Conservation (phyloP, 2,113 vertebrate genomes). For the Calyptomena viridis region DNA sequence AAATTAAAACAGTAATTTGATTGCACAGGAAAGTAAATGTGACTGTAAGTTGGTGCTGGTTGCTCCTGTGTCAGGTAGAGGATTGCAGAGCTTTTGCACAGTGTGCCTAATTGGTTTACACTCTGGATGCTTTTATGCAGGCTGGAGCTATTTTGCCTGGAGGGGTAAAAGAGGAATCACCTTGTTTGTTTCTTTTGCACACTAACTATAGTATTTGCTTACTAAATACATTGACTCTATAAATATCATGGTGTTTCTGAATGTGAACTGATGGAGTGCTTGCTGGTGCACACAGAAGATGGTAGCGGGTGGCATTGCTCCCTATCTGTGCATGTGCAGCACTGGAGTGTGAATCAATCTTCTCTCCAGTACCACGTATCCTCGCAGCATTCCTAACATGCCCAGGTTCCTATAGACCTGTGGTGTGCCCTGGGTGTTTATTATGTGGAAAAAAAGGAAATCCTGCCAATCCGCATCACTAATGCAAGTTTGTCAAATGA, state of each 20-base stretch:
- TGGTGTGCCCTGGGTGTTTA: constrained; percentile 30
- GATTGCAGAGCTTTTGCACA: background rate
- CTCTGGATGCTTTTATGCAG: background rate
- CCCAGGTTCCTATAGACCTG: constrained; percentile 31
- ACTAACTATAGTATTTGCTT: background rate
- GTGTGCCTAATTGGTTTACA: background rate
- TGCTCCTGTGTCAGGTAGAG: background rate
- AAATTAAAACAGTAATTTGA: background rate
- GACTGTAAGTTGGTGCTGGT: background rate
- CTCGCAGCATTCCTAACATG: background rate
- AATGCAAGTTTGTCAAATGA: constrained; percentile 63
- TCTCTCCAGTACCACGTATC: background rate
- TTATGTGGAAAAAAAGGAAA: constrained; percentile 57
- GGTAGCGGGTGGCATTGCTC: background rate
- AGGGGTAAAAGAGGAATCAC: constrained; percentile 10
- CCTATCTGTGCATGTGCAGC: background rate
- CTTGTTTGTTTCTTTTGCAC: constrained; percentile 6
- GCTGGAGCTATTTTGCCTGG: constrained; percentile 13
- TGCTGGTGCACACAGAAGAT: background rate
- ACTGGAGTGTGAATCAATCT: background rate
- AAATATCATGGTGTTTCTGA: background rate
- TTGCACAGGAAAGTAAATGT: background rate
- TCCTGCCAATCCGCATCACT: constrained; percentile 61
- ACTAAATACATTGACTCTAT: background rate
- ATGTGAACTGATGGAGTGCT: background rate